Conservation (phyloP, 2,113 vertebrate genomes). For the Galeopterus variegatus region DNA sequence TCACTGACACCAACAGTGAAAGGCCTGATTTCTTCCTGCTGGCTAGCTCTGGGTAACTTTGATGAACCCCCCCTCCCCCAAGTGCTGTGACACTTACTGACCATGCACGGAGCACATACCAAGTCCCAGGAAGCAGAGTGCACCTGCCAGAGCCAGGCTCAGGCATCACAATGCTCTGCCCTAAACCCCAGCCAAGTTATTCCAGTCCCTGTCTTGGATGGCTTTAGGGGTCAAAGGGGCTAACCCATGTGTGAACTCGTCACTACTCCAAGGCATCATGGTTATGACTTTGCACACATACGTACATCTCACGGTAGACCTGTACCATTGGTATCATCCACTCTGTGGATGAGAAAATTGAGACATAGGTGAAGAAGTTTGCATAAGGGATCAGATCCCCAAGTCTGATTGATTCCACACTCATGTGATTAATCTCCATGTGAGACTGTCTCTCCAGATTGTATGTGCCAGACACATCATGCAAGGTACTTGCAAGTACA, state of each 20-base stretch:
- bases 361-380: background rate
- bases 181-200: background rate
- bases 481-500: background rate
- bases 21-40: background rate
- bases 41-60: background rate
- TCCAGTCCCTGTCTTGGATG: background rate
- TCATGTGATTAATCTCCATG: background rate
- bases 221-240: too few relatives aligned
- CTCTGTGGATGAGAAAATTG: background rate
- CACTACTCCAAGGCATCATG: background rate
- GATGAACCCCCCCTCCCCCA: background rate
- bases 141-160: background rate
- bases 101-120: background rate
- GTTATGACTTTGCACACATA: background rate
- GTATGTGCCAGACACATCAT: background rate
- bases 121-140: background rate
- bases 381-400: background rate
- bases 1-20: background rate
- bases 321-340: background rate
- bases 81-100: background rate
- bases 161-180: background rate
- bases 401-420: background rate
- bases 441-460: background rate
- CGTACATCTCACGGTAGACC: background rate
- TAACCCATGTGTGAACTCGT: background rate